A percentile compares a stretch with the other conserved stretches of the same genome.
Conservation (phyloP, 1,140 invertebrate genomes). For the Drosophila sturtevanti region DNA sequence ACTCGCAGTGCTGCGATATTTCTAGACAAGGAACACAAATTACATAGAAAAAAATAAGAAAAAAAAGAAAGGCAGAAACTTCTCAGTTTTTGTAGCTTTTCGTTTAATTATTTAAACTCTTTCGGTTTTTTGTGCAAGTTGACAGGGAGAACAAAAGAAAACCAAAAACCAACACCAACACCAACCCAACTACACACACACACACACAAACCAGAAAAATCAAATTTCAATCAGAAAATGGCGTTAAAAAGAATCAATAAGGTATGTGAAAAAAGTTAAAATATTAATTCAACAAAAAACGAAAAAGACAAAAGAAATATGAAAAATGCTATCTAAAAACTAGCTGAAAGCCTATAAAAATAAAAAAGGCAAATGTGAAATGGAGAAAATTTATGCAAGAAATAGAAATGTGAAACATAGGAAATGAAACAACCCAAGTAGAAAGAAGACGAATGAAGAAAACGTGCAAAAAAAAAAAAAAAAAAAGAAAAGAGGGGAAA, state of each 20-base stretch:
- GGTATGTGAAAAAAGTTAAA: conserved; percentile 86
- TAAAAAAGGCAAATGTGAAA: conserved; percentile 46
- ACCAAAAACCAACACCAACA: conserved; percentile 61
- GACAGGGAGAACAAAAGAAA: conserved; percentile 52
- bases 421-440: conserved; percentile 48
- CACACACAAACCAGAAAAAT: conserved; percentile 77
- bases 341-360: conserved; percentile 22
- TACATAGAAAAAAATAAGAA: conserved; percentile 55
- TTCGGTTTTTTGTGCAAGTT: conserved; percentile 59
- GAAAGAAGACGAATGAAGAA: conserved; percentile 82
- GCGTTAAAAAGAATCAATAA: conserved; percentile 98
- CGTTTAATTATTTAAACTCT: conserved; percentile 60
- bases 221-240: conserved; percentile 86
- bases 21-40: conserved; percentile 72
- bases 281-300: conserved; percentile 41
- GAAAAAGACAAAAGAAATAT: conserved; percentile 36
- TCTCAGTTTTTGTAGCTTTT: conserved; percentile 72
- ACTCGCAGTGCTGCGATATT: conserved; percentile 76
- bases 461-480: conserved; percentile 71
- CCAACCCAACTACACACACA: conserved; percentile 63
- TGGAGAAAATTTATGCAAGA: conserved; percentile 82
- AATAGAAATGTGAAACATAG: conserved; percentile 83
- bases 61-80: conserved; percentile 66
- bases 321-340: conserved; percentile 16
- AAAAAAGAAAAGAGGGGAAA: conserved; percentile 53